Conservation (phyloP, 2,113 vertebrate species). For the Odocoileus hemionus region DNA sequence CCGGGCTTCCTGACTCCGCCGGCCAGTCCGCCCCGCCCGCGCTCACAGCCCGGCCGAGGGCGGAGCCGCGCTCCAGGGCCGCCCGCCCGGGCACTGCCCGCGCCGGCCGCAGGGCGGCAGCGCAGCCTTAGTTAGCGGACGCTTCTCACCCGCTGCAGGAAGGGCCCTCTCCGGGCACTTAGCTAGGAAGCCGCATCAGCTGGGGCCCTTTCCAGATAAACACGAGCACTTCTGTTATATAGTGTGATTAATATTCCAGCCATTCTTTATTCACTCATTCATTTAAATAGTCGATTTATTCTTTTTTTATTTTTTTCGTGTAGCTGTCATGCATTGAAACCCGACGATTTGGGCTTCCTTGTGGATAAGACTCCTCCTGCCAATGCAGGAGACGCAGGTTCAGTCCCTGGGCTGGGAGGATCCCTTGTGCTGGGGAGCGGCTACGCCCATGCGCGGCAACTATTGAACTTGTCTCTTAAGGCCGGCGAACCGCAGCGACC, state of each 20-base stretch:
- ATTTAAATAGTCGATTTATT: neutral
- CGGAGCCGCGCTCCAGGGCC: neutral
- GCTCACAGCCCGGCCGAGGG: fast-evolving
- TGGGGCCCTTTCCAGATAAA: neutral
- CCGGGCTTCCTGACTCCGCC: neutral
- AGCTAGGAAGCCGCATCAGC: neutral
- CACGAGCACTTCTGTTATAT: neutral
- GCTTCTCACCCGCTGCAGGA: fast-evolving
- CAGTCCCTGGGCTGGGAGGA: neutral
- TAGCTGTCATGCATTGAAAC: neutral
- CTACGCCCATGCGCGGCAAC: neutral
- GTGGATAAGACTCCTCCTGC: neutral
- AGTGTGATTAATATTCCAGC: neutral
- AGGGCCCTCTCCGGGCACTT: neutral
- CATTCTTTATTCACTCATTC: neutral
- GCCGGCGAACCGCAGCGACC: fast-evolving
- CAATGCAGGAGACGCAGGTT: neutral
- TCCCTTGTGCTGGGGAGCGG: neutral
- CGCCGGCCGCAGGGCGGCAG: constrained; percentile 39
- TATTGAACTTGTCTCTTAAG: neutral
- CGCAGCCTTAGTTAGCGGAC: neutral
- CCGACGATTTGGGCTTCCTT: neutral
- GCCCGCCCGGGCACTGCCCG: neutral
- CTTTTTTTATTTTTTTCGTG: neutral
- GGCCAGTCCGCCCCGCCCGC: neutral